A percentile compares a stretch with the other conserved stretches of the same genome.
phyloP scores from a whole-genome alignment of 2,113 vertebrate genomes.

The Nothoprocta pentlandii region DNA sequence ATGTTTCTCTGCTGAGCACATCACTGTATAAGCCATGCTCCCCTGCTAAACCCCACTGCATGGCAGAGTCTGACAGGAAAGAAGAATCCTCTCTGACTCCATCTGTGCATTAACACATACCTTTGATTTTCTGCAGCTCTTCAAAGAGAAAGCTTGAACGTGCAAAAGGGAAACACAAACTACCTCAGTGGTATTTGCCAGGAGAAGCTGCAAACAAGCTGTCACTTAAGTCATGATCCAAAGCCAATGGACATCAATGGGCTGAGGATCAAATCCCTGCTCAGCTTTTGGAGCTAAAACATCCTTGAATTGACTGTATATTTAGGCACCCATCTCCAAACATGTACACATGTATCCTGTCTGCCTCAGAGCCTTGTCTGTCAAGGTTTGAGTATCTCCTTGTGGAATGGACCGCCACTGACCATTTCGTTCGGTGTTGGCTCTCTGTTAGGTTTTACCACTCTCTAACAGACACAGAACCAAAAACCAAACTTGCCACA shows the following conservation, averaged over 20 bases:
- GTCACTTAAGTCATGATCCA: background rate
- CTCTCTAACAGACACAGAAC: background rate
- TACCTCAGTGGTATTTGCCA: background rate
- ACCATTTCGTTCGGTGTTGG: no score
- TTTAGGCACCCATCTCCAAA: background rate
- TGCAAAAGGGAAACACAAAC: background rate
- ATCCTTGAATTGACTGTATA: background rate
- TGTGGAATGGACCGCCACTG: no score
- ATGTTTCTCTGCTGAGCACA: background rate
- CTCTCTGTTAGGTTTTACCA: background rate
- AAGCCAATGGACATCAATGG: background rate
- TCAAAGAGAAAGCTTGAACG: background rate
- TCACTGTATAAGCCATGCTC: background rate
- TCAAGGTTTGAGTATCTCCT: background rate
- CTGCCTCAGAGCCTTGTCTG: background rate
- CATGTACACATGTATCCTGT: background rate
- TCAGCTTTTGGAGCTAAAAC: conserved; percentile 19
- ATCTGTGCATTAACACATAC: background rate
- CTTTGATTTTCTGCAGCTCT: background rate
- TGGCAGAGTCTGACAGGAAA: background rate
- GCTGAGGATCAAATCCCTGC: background rate
- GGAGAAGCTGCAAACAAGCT: background rate
- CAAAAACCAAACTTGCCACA: background rate
- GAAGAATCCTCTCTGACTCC: background rate
- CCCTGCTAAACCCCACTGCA: background rate